These are phyloP conservation scores for Drosophila micromelanica DNA, from an alignment of 1,140 invertebrate genomes.

Conservation along the genomic window DNA sequence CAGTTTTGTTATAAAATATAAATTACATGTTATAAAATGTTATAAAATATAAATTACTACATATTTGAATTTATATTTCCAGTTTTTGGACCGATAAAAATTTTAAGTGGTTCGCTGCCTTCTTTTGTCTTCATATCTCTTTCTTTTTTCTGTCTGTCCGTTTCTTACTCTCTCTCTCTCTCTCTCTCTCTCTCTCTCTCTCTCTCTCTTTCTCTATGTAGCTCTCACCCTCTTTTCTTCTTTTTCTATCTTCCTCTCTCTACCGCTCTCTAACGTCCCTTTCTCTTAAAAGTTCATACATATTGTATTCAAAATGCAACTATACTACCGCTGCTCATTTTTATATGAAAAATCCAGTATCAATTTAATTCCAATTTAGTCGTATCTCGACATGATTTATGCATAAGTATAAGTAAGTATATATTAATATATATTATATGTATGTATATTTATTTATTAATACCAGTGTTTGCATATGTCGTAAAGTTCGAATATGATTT, in stretches of 20 bases:
- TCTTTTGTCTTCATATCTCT: conserved; percentile 7
- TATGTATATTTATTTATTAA: not conserved
- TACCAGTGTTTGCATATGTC: not conserved
- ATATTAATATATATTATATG: not conserved
- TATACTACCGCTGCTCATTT: conserved; percentile 9
- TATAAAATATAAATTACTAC: conserved; percentile 55
- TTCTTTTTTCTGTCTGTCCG: not conserved
- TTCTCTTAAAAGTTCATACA: not conserved
- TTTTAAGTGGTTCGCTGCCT: conserved; percentile 3
- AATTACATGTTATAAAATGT: conserved; percentile 50
- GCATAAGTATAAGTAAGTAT: conserved; percentile 11
- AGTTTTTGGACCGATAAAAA: conserved; percentile 41
- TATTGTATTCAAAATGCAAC: not conserved
- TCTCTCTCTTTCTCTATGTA: not conserved
- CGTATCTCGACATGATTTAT: conserved; percentile 70
- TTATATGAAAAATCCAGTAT: conserved; percentile 76
- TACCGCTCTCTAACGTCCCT: not conserved
- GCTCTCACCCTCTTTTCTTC: too few relatives aligned
- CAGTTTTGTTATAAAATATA: conserved; percentile 57
- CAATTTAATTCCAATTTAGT: conserved; percentile 59
- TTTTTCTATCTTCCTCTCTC: not conserved
- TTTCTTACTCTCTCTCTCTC: not conserved
- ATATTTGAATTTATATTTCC: conserved; percentile 67
- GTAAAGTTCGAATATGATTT: conserved; percentile 34
- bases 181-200: not conserved